Evolutionary conservation across 1,140 invertebrate genomes (phyloP), one percentile per base, ranked within the genome.

Genomic region (Bilobella aurantiaca): DNA sequence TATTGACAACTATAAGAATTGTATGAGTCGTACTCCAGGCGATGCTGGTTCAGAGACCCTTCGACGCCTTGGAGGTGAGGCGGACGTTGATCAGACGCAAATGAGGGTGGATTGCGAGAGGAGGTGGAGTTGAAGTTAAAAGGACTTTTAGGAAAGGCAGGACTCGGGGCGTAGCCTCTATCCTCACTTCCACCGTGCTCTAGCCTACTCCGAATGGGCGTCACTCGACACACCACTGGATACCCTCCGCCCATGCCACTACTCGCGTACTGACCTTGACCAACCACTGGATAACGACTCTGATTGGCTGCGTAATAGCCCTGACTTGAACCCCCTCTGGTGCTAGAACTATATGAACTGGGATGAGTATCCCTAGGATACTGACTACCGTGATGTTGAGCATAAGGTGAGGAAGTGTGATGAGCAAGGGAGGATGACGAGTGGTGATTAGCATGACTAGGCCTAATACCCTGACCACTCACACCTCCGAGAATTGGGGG

Each of bases 211-310:
- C 58, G 34, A 61, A 66, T 66, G 2, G 64, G 64, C 18, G 25
- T 66, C 3, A 66, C 64, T 5, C 64, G 58, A 53, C 64, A 66
- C 8, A 66, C 64, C 29, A 61, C 31, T 8, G 64, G 64, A 27
- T 53, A 53, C 5, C 8, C 8, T 18, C 49, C 21, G 18, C 34
- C 18, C 18, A n/a, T n/a, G n/a, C n/a, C n/a, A n/a, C 8, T 42
- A 42, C 34, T 42, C 18, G 34, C 18, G 34, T 8, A 42, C 18
- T 8, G 34, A 42, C 8, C 34, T 12, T 12, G 18, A 42, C 34
- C 18, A 42, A 8, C 34, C 8, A 42, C 8, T 42, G 34, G 34
- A 42, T 12, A 42, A 42, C 23, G 49, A 53, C 8, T 23, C 49
- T 53, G 23, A 5, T 53, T 42, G 37, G n/a, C 37, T n/a, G 37